Evolutionary conservation across 1,140 invertebrate species (phyloP).

Genomic region (Plutomurus gul): DNA sequence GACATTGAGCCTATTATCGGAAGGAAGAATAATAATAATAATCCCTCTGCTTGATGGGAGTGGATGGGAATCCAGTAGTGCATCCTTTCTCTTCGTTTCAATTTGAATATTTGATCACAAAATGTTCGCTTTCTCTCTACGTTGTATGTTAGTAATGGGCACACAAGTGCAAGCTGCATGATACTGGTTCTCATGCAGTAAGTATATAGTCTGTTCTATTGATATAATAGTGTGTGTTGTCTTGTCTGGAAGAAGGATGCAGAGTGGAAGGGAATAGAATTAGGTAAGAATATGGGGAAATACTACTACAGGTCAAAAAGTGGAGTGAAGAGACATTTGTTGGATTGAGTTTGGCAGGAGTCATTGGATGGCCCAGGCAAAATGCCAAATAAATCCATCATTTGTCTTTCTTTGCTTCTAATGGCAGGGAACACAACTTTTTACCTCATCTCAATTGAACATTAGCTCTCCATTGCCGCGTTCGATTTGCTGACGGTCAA

Average conservation of each 20-base stretch:
- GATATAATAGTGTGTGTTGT: no score
- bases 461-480: slow-evolving; percentile 23
- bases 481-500: neutral
- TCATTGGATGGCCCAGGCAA: slow-evolving; percentile 14
- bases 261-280: neutral
- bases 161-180: no score
- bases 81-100: no score
- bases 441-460: slow-evolving; percentile 34
- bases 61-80: no score
- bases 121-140: no score
- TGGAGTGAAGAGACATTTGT: neutral
- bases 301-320: neutral
- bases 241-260: neutral
- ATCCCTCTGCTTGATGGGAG: no score
- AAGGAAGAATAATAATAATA: no score
- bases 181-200: no score
- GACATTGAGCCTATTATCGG: no score
- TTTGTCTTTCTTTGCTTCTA: slow-evolving; percentile 39
- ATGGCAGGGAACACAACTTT: slow-evolving; percentile 19
- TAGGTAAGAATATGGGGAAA: neutral
- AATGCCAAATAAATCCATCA: slow-evolving; percentile 46
- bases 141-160: no score
- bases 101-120: no score
- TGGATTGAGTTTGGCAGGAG: neutral
- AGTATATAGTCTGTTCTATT: no score